Percentiles rank a stretch among this genome's conserved stretches.
Conservation (phyloP, 2,888 invertebrate genomes). For the Eupithecia dodoneata region DNA sequence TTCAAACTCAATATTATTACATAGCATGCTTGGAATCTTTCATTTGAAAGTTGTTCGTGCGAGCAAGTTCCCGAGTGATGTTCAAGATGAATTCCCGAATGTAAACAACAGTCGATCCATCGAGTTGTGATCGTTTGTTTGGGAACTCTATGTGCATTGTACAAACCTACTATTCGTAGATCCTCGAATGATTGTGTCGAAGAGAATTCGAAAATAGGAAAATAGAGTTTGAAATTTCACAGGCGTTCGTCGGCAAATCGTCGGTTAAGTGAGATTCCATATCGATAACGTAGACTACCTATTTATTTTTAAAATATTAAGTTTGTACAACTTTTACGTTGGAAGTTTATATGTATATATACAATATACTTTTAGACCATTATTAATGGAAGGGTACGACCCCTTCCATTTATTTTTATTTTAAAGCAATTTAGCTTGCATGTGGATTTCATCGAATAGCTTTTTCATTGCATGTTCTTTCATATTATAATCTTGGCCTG, state of each 20-base stretch:
- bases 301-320: background rate
- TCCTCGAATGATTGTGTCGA: slow-evolving; percentile 15
- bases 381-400: background rate
- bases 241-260: background rate
- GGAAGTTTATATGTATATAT: background rate
- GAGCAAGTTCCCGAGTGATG: slow-evolving; percentile 42
- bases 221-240: slow-evolving; percentile 7
- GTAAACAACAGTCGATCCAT: slow-evolving; percentile 58
- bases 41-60: slow-evolving; percentile 69
- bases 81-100: slow-evolving; percentile 40
- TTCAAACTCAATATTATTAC: slow-evolving; percentile 57
- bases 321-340: background rate
- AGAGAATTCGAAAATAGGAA: slow-evolving; percentile 10
- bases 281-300: background rate
- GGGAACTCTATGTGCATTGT: slow-evolving; percentile 27
- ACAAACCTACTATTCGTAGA: slow-evolving; percentile 14
- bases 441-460: background rate
- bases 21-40: slow-evolving; percentile 63
- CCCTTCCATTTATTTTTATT: too few relatives aligned
- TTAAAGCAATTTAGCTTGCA: background rate
- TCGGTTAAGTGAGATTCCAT: background rate
- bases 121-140: slow-evolving; percentile 38
- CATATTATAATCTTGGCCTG: background rate
- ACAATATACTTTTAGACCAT: background rate
- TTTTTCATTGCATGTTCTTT: background rate